Evolutionary conservation across 2,797 vertebrate species (phyloP), one percentile per base, ranked within the genome.

Genomic region (Phalloptychus januarius): DNA sequence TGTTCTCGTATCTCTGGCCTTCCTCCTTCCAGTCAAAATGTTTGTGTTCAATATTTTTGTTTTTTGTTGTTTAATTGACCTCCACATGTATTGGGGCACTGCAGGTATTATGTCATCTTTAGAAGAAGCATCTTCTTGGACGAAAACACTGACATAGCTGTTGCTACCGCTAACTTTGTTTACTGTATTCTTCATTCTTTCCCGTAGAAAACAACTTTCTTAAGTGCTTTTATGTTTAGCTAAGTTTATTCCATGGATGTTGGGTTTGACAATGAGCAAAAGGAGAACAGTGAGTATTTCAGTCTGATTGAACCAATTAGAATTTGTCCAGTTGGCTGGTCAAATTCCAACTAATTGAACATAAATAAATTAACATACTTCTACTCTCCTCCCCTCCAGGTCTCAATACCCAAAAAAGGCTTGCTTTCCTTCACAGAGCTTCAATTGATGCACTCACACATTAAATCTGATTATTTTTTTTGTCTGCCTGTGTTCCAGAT

Each of bases 1-100:
- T 79, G 54, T 85, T 71, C 79, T 79, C 52, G 33, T 80, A 73
- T 85, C 84, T 71, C 78, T 75, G 45, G 33, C 31, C 54, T 72
- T 82, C 31, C 67, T 76, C 73, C 72, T 61, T 69, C 42, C 42
- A n/a, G 45, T 79, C 75, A 44, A 79, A 79, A 72, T 72, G 71
- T 71, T 84, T 78, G 78, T 79, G 71, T 80, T 70, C 78, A 7
- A 18, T 77, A 45, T 69, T 80, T 50, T 33, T 63, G 75, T 61
- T 80, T 76, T 52, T 84, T 54, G 52, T 46, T 58, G 61, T 76
- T 45, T 65, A 70, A 36, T 61, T 79, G 77, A 85, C 75, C 56
- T 76, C 63, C 76, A 67, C 72, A 76, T 73, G 73, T 79, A 81
- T 74, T 18, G 0, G 44, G 28, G 80, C 58, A 65, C 50, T 78